Conservation (phyloP, 1,140 invertebrate genomes). For the Heliconius congener region DNA sequence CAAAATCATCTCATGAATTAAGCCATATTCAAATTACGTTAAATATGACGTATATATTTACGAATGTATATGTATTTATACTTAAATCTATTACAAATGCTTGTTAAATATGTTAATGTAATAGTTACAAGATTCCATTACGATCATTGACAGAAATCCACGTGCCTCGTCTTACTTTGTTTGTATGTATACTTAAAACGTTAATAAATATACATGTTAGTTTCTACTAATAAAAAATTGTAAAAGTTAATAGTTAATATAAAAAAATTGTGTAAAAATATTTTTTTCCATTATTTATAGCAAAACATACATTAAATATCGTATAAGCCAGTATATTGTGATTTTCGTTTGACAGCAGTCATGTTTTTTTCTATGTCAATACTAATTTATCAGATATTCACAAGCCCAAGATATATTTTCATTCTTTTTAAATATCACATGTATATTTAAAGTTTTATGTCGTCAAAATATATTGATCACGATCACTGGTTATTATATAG, state of each 20-base stretch:
- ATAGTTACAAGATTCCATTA: slow-evolving; percentile 30
- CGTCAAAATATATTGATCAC: no score
- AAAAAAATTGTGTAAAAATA: background rate
- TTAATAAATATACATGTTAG: background rate
- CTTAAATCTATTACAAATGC: background rate
- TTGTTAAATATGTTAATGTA: slow-evolving; percentile 22
- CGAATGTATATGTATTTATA: background rate
- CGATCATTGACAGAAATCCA: slow-evolving; percentile 38
- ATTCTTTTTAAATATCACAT: no score
- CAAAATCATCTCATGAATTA: no score
- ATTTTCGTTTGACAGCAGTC: no score
- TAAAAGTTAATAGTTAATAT: background rate
- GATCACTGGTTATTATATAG: no score
- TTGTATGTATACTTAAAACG: background rate
- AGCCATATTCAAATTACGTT: no score
- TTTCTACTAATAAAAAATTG: background rate
- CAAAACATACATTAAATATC: no score
- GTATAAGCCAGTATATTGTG: no score
- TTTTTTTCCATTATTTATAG: background rate
- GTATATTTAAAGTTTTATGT: no score
- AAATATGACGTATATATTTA: background rate
- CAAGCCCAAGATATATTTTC: no score
- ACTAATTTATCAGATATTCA: no score
- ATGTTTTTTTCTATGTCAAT: no score
- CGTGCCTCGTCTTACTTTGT: slow-evolving; percentile 12